These are phyloP conservation scores for Coccyzus lansbergi DNA, from an alignment of 2,797 vertebrate species.

Conservation along the genomic window DNA sequence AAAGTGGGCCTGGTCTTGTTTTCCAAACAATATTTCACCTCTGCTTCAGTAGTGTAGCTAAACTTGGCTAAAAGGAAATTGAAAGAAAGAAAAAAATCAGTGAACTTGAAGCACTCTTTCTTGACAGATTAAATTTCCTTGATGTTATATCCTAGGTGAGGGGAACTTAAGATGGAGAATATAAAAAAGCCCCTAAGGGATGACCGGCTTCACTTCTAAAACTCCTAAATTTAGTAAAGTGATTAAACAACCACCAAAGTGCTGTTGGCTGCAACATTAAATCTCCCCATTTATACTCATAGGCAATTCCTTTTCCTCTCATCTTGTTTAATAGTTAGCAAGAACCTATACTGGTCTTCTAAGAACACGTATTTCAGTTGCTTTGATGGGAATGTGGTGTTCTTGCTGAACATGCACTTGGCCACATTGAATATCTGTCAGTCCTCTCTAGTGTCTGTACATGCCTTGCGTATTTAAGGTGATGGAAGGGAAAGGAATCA, in stretches of 20 bases:
- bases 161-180: not conserved
- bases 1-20: conserved; percentile 32
- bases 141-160: not conserved
- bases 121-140: conserved; percentile 1
- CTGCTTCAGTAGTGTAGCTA: not conserved
- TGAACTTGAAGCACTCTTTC: not conserved
- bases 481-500: not conserved
- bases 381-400: not conserved
- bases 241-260: not conserved
- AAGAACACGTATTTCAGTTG: not conserved
- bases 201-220: conserved; percentile 20
- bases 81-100: conserved; percentile 39
- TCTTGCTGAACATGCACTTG: not conserved
- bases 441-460: not conserved
- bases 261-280: not conserved
- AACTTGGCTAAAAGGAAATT: conserved; percentile 38
- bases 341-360: not conserved
- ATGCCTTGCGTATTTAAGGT: fast-evolving
- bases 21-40: conserved; percentile 55
- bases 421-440: not conserved
- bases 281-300: not conserved
- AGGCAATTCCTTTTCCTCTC: not conserved
- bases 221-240: not conserved
- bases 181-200: not conserved
- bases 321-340: not conserved